Evolutionary conservation across 1,140 invertebrate genomes (phyloP).

Genomic region (Piezodorus guildinii): DNA sequence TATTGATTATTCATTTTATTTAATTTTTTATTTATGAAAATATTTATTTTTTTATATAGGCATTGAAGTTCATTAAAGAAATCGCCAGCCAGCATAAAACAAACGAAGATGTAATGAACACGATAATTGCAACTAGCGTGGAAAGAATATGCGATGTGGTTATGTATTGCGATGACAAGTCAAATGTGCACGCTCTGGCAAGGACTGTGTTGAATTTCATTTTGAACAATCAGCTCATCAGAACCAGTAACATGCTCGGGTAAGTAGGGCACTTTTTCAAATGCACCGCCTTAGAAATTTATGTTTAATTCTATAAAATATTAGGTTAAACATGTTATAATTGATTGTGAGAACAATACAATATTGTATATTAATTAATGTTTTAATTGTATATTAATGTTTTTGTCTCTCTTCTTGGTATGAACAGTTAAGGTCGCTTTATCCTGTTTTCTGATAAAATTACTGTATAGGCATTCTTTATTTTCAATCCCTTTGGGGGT

Average conservation of each 20-base stretch:
- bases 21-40: not conserved
- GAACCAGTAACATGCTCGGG: not conserved
- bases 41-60: constrained; percentile 6
- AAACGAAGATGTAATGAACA: constrained; percentile 3
- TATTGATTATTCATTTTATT: not conserved
- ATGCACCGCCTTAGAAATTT: too few relatives aligned
- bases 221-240: constrained; percentile 1
- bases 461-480: too few relatives aligned
- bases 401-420: too few relatives aligned
- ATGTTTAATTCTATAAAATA: too few relatives aligned
- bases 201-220: constrained; percentile 6
- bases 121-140: not conserved
- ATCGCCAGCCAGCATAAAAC: not conserved
- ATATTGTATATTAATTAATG: too few relatives aligned
- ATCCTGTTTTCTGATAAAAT: too few relatives aligned
- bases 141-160: constrained; percentile 13
- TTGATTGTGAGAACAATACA: too few relatives aligned
- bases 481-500: too few relatives aligned
- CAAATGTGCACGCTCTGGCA: not conserved
- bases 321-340: too few relatives aligned
- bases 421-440: too few relatives aligned
- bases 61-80: constrained; percentile 16
- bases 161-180: constrained; percentile 9
- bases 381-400: too few relatives aligned
- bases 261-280: too few relatives aligned